Percentiles rank a stretch among this genome's conserved stretches.
phyloP scores from a whole-genome alignment of 2,888 invertebrate species.

The Eremobia ochroleuca region DNA sequence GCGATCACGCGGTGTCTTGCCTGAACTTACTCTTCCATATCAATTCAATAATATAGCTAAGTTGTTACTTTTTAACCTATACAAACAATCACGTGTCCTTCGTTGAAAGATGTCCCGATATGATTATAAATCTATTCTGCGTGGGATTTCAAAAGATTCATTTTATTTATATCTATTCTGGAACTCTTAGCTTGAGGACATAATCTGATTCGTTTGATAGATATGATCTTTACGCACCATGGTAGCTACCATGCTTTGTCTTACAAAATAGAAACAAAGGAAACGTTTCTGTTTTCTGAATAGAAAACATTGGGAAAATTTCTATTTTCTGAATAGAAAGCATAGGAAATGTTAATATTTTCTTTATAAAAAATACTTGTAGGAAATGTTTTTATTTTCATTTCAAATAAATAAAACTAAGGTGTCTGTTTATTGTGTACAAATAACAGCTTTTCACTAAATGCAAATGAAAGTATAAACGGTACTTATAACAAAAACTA shows the following conservation, averaged over 20 bases:
- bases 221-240: neutral
- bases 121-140: conserved; percentile 1
- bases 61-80: neutral
- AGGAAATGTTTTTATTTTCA: too few species aligned
- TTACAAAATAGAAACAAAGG: neutral
- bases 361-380: too few species aligned
- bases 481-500: neutral
- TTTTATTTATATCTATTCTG: neutral
- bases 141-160: neutral
- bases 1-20: neutral
- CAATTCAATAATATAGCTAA: neutral
- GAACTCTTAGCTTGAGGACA: neutral
- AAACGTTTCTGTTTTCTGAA: too few species aligned
- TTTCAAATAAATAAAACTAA: too few species aligned
- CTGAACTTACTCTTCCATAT: neutral
- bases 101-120: too few species aligned
- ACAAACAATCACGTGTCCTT: neutral
- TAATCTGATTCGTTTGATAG: conserved; percentile 7
- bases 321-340: too few species aligned
- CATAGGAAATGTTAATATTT: too few species aligned
- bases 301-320: too few species aligned
- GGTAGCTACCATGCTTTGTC: neutral
- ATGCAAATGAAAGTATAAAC: neutral
- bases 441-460: too few species aligned
- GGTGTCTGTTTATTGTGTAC: too few species aligned